Evolutionary conservation across 2,888 invertebrate genomes (phyloP).

Genomic region (Julus scandinavius): DNA sequence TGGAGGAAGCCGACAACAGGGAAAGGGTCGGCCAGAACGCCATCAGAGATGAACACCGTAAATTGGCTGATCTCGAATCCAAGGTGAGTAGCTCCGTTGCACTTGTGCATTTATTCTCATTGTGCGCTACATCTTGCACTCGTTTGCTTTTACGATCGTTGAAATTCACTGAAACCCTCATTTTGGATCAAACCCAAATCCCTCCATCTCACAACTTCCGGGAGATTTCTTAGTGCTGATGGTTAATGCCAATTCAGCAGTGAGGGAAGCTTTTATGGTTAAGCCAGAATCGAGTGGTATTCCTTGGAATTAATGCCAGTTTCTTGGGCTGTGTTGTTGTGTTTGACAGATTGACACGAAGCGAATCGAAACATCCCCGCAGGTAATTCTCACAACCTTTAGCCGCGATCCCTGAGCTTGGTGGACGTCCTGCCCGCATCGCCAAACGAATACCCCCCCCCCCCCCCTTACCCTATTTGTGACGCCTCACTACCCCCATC

Average conservation of each 20-base stretch:
- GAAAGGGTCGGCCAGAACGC: constrained; percentile 81
- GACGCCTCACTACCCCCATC: neutral
- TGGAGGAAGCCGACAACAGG: constrained; percentile 78
- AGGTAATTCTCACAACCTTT: constrained; percentile 53
- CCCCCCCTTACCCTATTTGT: neutral
- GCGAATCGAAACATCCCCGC: constrained; percentile 53
- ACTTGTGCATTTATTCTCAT: neutral
- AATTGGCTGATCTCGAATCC: constrained; percentile 75
- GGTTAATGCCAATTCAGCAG: neutral
- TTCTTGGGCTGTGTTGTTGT: constrained; percentile 52
- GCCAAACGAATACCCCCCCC: neutral
- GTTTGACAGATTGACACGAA: constrained; percentile 54
- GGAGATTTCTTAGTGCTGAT: constrained; percentile 23
- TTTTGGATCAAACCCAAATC: neutral
- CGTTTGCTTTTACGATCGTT: neutral
- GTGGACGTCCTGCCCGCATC: constrained; percentile 47
- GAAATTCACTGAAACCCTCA: constrained; percentile 37
- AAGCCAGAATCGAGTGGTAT: neutral
- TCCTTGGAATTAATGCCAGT: constrained; percentile 49
- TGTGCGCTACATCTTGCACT: constrained; percentile 23
- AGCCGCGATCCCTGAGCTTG: constrained; percentile 48
- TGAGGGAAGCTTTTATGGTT: neutral
- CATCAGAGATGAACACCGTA: constrained; percentile 84
- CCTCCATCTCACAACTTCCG: neutral
- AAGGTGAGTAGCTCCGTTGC: constrained; percentile 65